Evolutionary conservation across 2,888 invertebrate genomes (phyloP).

Genomic region (Drosophila tripunctata): DNA sequence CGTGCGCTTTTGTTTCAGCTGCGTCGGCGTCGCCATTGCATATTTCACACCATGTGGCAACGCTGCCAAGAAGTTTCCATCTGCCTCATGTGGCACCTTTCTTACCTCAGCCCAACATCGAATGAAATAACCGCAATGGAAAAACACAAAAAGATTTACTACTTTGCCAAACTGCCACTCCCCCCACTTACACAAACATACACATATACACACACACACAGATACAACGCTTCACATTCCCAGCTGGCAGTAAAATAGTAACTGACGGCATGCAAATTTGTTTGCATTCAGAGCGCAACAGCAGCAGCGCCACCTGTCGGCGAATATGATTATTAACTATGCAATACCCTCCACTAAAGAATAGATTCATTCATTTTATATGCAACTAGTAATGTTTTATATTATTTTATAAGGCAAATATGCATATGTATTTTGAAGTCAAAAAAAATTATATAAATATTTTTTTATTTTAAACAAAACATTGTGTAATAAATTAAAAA

Average conservation of each 20-base stretch:
- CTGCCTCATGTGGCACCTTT: not conserved
- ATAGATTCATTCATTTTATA: not conserved
- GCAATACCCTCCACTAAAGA: slow-evolving; percentile 30
- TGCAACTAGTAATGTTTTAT: not conserved
- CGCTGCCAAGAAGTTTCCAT: slow-evolving; percentile 52
- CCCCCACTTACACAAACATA: slow-evolving; percentile 1
- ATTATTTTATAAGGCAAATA: too few relatives aligned
- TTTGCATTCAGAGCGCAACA: slow-evolving; percentile 70
- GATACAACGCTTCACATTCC: slow-evolving; percentile 33
- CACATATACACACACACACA: slow-evolving; percentile 10
- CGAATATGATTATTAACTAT: slow-evolving; percentile 11
- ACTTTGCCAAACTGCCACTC: slow-evolving; percentile 44
- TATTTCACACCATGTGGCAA: slow-evolving; percentile 81
- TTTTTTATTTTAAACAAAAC: too few relatives aligned
- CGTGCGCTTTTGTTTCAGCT: slow-evolving; percentile 64
- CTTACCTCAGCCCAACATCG: not conserved
- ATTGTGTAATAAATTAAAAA: too few relatives aligned
- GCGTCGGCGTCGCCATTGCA: slow-evolving; percentile 44
- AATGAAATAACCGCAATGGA: slow-evolving; percentile 68
- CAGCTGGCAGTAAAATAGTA: slow-evolving; percentile 80
- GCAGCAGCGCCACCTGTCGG: slow-evolving; percentile 32
- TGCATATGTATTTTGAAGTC: too few relatives aligned
- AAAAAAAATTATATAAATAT: too few relatives aligned
- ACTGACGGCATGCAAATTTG: slow-evolving; percentile 79
- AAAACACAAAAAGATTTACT: slow-evolving; percentile 75